These are phyloP conservation scores for Cephus spinipes DNA, from an alignment of 2,888 invertebrate genomes.

Conservation along the genomic window DNA sequence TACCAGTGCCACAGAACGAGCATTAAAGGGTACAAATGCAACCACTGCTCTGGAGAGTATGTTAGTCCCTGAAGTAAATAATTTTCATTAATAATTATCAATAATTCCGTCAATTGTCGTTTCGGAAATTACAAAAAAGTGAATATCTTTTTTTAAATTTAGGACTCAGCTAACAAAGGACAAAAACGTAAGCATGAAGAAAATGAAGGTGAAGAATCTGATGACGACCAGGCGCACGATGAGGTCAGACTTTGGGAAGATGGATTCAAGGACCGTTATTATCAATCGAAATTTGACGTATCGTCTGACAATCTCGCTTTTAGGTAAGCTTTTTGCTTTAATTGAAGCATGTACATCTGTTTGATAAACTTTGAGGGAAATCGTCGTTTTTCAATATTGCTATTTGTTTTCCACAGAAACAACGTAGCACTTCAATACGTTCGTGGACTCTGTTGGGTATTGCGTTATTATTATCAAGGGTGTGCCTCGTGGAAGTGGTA, in stretches of 20 bases:
- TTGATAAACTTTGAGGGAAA: not conserved
- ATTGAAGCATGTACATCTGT: not conserved
- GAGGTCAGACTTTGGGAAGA: conserved; percentile 95
- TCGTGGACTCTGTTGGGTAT: conserved; percentile 96
- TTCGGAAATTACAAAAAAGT: not conserved
- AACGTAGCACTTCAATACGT: conserved; percentile 95
- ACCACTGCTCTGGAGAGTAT: conserved; percentile 66
- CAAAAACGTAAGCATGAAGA: conserved; percentile 70
- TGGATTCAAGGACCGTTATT: conserved; percentile 98
- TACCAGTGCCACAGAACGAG: conserved; percentile 41
- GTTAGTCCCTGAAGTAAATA: conserved; percentile 65
- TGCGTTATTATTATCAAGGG: conserved; percentile 99
- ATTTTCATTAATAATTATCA: not conserved
- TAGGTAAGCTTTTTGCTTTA: conserved; percentile 68
- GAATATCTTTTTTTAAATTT: not conserved
- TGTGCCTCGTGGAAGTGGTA: conserved; percentile 99
- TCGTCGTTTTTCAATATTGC: not conserved
- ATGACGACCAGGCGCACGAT: conserved; percentile 85
- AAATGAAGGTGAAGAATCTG: conserved; percentile 67
- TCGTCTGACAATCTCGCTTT: conserved; percentile 81
- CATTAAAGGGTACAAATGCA: conserved; percentile 39
- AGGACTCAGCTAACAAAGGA: conserved; percentile 56
- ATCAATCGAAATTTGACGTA: conserved; percentile 94
- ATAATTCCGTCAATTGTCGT: not conserved
- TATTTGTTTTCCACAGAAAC: conserved; percentile 68